Evolutionary conservation across 2,113 vertebrate species (phyloP).

Genomic region (Otis tarda): DNA sequence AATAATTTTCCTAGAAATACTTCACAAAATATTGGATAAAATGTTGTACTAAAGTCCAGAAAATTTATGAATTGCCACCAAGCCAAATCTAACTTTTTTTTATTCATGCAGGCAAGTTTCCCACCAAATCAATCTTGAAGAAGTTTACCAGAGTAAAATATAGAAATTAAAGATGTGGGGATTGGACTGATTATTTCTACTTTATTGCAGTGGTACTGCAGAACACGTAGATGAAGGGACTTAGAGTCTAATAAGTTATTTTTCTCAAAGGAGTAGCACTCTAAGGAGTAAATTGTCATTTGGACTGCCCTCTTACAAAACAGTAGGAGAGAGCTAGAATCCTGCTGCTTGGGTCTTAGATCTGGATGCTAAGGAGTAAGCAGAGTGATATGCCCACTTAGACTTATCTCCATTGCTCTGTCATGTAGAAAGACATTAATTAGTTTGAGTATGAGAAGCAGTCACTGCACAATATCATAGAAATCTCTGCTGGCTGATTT

Average conservation of each 20-base stretch:
- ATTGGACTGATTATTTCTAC: background rate
- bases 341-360: background rate
- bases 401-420: background rate
- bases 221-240: background rate
- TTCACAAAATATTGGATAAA: slow-evolving; percentile 11
- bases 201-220: background rate
- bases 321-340: background rate
- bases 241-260: background rate
- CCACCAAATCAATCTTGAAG: background rate
- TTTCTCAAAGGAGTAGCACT: background rate
- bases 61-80: background rate
- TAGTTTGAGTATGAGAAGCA: background rate
- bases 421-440: background rate
- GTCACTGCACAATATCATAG: background rate
- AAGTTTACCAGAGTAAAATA: background rate
- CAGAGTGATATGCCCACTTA: background rate
- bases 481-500: background rate
- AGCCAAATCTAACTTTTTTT: background rate
- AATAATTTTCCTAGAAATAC: slow-evolving; percentile 32
- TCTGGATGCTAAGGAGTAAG: background rate
- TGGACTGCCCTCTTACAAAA: background rate
- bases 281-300: background rate
- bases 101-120: background rate
- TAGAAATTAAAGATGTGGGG: background rate
- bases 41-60: background rate